Evolutionary conservation across 2,888 invertebrate genomes (phyloP).

Genomic region (Phytoseiulus persimilis): DNA sequence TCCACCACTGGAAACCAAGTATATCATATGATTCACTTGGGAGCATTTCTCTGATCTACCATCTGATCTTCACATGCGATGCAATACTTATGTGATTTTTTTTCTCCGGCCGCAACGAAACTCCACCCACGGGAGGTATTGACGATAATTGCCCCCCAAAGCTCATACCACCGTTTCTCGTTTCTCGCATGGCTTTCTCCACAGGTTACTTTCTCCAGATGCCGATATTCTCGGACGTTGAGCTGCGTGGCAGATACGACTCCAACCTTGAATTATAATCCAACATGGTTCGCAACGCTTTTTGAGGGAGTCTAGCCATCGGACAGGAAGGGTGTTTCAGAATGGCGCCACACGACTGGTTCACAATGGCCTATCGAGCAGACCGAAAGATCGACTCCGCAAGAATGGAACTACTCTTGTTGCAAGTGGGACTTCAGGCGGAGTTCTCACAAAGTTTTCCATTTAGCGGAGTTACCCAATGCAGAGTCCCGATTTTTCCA

Average conservation of each 20-base stretch:
- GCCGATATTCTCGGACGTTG: neutral
- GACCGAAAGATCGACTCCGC: neutral
- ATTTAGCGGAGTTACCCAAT: neutral
- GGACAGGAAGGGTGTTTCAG: neutral
- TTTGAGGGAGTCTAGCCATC: neutral
- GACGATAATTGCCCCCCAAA: too few species aligned
- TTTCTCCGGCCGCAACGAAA: too few species aligned
- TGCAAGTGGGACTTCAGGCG: neutral
- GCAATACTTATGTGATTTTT: too few species aligned
- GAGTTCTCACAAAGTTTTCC: neutral
- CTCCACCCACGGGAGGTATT: too few species aligned
- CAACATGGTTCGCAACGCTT: neutral
- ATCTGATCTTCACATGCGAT: too few species aligned
- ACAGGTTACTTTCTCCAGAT: neutral
- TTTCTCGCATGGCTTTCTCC: too few species aligned
- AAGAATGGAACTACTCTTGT: neutral
- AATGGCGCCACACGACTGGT: neutral
- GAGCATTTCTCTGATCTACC: too few species aligned
- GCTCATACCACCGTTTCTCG: too few species aligned
- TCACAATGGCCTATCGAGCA: neutral
- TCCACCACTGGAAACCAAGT: too few species aligned
- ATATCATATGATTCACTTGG: too few species aligned
- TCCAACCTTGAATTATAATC: neutral
- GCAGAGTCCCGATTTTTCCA: neutral
- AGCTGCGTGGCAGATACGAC: neutral